These are phyloP conservation scores for Invenusta paracnida DNA, from an alignment of 2,888 invertebrate species.

Conservation along the genomic window DNA sequence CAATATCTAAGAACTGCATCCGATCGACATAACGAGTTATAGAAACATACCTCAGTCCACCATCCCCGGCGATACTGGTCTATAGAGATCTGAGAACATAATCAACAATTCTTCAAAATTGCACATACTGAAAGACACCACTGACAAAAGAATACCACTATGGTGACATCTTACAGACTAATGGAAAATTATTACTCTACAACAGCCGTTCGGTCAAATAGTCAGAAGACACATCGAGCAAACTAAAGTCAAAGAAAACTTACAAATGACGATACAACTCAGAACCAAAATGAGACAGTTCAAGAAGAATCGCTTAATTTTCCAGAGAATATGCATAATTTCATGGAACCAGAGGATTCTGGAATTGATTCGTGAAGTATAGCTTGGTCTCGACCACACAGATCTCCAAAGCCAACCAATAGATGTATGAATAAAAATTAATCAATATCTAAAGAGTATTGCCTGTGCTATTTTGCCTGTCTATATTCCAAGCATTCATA, in stretches of 20 bases:
- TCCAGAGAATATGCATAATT: background rate
- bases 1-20: background rate
- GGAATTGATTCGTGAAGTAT: background rate
- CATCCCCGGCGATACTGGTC: background rate
- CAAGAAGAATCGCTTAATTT: background rate
- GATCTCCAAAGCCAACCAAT: background rate
- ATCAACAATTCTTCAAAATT: conserved; percentile 33
- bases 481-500: background rate
- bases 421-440: background rate
- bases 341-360: background rate
- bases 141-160: conserved; percentile 9
- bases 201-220: background rate
- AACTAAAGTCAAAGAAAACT: conserved; percentile 7
- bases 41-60: conserved; percentile 24
- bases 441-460: background rate
- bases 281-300: background rate
- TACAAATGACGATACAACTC: background rate
- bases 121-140: background rate
- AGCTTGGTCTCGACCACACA: background rate
- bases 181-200: background rate
- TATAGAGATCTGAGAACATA: background rate
- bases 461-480: background rate
- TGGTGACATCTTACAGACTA: conserved; percentile 1
- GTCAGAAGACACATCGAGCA: conserved; percentile 17
- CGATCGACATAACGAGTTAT: conserved; percentile 11